phyloP scores from a whole-genome alignment of 2,888 invertebrate genomes.

The Coelinius sp. region DNA sequence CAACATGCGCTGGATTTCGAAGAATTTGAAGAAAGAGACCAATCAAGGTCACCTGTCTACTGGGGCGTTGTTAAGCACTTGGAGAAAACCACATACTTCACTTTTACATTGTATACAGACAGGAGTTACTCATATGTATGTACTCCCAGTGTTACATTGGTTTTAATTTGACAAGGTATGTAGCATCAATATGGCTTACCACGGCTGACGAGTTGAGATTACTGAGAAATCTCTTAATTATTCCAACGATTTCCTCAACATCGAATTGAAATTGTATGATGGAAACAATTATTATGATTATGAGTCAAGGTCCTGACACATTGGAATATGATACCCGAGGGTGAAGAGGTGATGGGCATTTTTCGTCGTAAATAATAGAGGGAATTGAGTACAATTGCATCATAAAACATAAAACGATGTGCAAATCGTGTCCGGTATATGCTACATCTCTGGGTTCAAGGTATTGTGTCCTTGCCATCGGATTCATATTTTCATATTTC shows the following conservation, averaged over 20 bases:
- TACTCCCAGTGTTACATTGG: background rate
- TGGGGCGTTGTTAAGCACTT: constrained; percentile 50
- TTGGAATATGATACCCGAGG: background rate
- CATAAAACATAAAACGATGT: constrained; percentile 10
- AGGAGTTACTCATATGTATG: background rate
- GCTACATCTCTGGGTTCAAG: background rate
- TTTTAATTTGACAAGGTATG: constrained; percentile 25
- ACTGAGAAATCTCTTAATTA: constrained; percentile 14
- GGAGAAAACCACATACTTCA: constrained; percentile 1
- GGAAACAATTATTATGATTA: background rate
- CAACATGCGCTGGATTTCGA: background rate
- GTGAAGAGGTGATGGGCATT: background rate
- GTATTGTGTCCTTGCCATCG: constrained; percentile 20
- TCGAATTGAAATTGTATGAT: background rate
- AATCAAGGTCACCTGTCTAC: constrained; percentile 51
- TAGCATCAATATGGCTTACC: constrained; percentile 29
- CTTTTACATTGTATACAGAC: constrained; percentile 20
- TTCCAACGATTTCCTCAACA: background rate
- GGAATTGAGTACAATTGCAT: constrained; percentile 15
- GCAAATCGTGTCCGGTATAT: constrained; percentile 2
- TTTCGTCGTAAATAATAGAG: constrained; percentile 3
- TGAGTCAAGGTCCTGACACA: background rate
- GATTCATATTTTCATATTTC: constrained; percentile 7
- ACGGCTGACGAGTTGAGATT: constrained; percentile 33
- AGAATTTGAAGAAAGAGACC: constrained; percentile 44